Conservation (phyloP, 2,113 vertebrate genomes). For the Antechinus flavipes region DNA sequence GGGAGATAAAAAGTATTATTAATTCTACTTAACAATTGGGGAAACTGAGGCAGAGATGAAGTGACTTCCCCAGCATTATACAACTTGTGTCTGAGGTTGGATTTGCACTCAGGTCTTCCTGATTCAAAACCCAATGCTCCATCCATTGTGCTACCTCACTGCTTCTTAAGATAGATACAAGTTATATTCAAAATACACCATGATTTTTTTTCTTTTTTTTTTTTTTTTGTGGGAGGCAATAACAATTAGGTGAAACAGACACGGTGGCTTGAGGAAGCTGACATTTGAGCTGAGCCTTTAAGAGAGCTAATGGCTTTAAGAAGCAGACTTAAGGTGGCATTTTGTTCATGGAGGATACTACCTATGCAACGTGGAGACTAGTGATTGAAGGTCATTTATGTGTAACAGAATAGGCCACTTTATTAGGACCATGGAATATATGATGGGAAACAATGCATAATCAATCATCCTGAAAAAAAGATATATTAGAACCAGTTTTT, state of each 20-base stretch:
- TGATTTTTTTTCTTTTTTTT: neutral
- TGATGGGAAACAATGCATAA: neutral
- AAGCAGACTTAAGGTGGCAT: neutral
- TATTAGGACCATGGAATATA: neutral
- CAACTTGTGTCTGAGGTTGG: neutral
- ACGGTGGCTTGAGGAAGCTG: neutral
- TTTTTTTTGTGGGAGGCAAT: neutral
- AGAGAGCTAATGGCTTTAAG: neutral
- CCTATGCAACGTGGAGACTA: neutral
- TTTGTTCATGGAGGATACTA: neutral
- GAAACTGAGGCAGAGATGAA: neutral
- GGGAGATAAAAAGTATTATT: neutral
- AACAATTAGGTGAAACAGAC: neutral
- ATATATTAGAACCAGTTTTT: neutral
- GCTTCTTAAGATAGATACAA: neutral
- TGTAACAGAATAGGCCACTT: neutral
- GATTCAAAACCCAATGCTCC: neutral
- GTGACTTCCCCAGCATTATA: neutral
- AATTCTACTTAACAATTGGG: neutral
- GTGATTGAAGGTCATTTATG: neutral
- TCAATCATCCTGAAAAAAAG: neutral
- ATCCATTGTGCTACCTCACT: neutral
- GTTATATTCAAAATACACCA: neutral
- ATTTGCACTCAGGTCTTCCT: neutral
- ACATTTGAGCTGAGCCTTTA: neutral